These are phyloP conservation scores for Bothrops jararaca DNA, from an alignment of 2,113 vertebrate species.

Conservation along the genomic window DNA sequence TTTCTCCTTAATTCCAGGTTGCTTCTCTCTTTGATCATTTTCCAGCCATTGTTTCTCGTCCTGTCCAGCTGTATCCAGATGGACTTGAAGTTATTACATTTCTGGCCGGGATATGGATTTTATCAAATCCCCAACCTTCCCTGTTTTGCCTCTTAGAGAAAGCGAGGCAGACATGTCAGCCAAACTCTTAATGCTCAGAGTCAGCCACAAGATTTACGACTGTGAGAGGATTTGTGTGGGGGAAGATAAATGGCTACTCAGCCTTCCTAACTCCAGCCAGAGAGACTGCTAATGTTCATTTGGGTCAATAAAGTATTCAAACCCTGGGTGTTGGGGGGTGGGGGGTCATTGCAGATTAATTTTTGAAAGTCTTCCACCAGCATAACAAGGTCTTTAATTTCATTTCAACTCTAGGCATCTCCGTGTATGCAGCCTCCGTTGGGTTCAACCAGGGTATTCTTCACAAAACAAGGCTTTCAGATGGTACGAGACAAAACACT, in stretches of 20 bases:
- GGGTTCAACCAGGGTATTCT: not conserved
- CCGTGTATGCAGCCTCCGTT: constrained; percentile 32
- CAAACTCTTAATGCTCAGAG: constrained; percentile 44
- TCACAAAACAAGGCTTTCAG: constrained; percentile 2
- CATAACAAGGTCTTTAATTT: constrained; percentile 63
- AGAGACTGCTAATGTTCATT: constrained; percentile 32
- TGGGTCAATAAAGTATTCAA: constrained; percentile 73
- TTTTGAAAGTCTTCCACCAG: constrained; percentile 61
- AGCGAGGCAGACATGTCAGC: constrained; percentile 25
- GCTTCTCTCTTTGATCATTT: not conserved
- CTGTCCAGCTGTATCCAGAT: not conserved
- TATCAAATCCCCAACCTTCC: not conserved
- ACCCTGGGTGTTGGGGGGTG: constrained; percentile 11
- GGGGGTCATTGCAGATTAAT: constrained; percentile 64
- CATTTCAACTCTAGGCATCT: constrained; percentile 55
- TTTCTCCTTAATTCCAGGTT: no score
- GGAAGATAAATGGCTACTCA: constrained; percentile 19
- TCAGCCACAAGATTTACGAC: constrained; percentile 47
- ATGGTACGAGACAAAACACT: constrained; percentile 10
- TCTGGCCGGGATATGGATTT: not conserved
- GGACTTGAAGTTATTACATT: fast-evolving
- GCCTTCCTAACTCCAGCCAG: constrained; percentile 22
- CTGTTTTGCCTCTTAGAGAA: constrained; percentile 39
- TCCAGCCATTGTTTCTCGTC: no score
- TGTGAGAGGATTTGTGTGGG: constrained; percentile 41